Conservation (phyloP, 2,797 vertebrate species). For the Platyrinchus mystaceus region DNA sequence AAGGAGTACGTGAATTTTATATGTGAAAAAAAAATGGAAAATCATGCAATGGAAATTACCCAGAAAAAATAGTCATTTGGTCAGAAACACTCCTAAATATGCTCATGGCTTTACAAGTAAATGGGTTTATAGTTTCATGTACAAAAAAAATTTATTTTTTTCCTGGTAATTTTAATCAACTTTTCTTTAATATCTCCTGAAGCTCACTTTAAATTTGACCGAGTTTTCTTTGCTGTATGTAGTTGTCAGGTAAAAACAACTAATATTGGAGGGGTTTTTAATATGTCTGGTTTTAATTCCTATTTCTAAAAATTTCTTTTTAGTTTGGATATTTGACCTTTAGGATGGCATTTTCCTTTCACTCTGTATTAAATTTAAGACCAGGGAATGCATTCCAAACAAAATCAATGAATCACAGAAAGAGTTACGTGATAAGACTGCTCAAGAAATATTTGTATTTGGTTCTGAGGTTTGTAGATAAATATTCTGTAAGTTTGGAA, state of each 20-base stretch:
- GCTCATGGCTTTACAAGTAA: neutral
- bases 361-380: conserved; percentile 8
- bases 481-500: neutral
- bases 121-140: neutral
- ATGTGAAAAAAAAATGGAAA: neutral
- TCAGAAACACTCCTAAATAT: neutral
- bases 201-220: neutral
- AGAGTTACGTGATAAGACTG: neutral
- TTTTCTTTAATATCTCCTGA: neutral
- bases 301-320: neutral
- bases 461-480: neutral
- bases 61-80: neutral
- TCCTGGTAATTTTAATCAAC: neutral
- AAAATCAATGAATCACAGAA: neutral
- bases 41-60: neutral
- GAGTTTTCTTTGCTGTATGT: neutral
- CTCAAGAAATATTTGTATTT: conserved; percentile 30
- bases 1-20: neutral
- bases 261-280: neutral
- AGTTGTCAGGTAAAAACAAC: neutral
- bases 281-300: neutral
- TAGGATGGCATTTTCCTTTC: conserved; percentile 13
- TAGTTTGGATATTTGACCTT: neutral
- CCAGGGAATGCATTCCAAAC: conserved; percentile 1
- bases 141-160: neutral